phyloP scores from a whole-genome alignment of 2,797 vertebrate species.

The Urosaurus nigricauda region DNA sequence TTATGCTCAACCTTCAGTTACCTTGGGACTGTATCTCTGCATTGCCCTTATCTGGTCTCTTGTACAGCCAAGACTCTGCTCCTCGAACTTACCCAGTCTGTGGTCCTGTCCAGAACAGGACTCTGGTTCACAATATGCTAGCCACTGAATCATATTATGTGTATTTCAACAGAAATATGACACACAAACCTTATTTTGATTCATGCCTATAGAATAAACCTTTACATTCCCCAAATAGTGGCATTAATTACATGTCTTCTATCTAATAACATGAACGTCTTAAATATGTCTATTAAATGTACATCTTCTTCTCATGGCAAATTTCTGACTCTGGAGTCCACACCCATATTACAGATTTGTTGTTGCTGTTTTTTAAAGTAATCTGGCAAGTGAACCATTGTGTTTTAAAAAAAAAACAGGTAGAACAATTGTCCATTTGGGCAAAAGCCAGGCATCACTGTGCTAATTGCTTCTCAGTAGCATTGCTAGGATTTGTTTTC shows the following conservation, averaged over 20 bases:
- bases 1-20: too few species aligned
- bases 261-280: not conserved
- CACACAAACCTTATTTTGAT: not conserved
- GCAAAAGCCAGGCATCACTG: not conserved
- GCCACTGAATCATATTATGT: not conserved
- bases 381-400: too few species aligned
- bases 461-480: conserved; percentile 16
- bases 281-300: not conserved
- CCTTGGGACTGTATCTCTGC: too few species aligned
- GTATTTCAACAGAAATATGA: not conserved
- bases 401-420: not conserved
- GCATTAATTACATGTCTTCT: not conserved
- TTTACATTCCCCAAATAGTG: not conserved
- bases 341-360: not conserved
- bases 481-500: not conserved
- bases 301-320: not conserved
- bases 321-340: not conserved
- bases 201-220: not conserved
- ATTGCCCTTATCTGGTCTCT: too few species aligned
- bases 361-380: too few species aligned
- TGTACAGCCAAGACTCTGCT: too few species aligned
- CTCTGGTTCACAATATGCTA: not conserved
- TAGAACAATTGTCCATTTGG: conserved; percentile 10
- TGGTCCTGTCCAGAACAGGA: too few species aligned
- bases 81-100: too few species aligned